phyloP scores from a whole-genome alignment of 2,888 invertebrate genomes.

The Eupithecia exiguata region DNA sequence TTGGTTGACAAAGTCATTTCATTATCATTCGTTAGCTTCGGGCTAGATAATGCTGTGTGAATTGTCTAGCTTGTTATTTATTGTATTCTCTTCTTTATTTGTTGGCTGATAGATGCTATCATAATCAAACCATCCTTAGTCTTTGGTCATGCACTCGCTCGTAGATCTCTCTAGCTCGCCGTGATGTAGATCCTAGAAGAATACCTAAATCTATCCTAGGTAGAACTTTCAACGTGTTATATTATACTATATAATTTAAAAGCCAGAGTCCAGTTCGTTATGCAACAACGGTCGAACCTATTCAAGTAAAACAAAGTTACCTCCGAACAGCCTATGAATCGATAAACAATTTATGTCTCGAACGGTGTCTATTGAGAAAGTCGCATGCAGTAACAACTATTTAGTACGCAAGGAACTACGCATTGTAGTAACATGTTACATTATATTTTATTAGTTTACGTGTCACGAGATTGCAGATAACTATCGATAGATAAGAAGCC shows the following conservation, averaged over 20 bases:
- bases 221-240: background rate
- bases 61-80: too few species aligned
- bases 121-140: background rate
- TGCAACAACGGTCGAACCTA: constrained; percentile 16
- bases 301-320: constrained; percentile 18
- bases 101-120: background rate
- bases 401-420: constrained; percentile 29
- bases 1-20: too few species aligned
- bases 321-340: constrained; percentile 15
- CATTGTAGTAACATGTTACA: constrained; percentile 29
- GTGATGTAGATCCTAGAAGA: background rate
- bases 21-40: too few species aligned
- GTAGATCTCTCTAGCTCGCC: background rate
- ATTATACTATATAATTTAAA: background rate
- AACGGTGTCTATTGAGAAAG: constrained; percentile 29
- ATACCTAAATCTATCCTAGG: background rate
- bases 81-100: too few species aligned
- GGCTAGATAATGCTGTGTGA: too few species aligned
- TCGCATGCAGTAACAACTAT: constrained; percentile 16
- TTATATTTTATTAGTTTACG: constrained; percentile 13
- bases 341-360: constrained; percentile 28
- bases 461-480: constrained; percentile 11
- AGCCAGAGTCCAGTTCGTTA: constrained; percentile 11
- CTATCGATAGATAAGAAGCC: constrained; percentile 11
- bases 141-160: background rate